phyloP scores from a whole-genome alignment of 1,140 invertebrate species.

The Eulimnadia texana region DNA sequence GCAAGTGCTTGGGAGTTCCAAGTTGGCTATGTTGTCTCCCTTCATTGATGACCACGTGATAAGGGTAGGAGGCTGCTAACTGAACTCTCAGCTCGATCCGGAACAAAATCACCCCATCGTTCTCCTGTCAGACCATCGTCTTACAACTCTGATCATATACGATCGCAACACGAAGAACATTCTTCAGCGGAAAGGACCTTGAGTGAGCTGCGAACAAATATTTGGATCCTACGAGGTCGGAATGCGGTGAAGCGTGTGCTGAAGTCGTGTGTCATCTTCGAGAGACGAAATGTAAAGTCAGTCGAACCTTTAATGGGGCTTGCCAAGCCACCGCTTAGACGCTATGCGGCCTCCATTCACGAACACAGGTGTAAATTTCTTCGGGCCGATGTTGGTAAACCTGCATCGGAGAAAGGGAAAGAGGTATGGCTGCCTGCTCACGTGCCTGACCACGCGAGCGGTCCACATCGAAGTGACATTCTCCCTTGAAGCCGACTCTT shows the following conservation, averaged over 20 bases:
- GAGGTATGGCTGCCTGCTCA: constrained; percentile 17
- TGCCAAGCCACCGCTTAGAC: constrained; percentile 1
- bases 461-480: background rate
- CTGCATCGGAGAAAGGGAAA: constrained; percentile 9
- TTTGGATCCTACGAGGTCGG: constrained; percentile 12
- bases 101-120: background rate
- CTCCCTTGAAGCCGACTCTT: constrained; percentile 2
- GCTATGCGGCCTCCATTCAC: background rate
- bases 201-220: background rate
- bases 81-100: background rate
- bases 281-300: background rate
- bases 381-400: constrained; percentile 13
- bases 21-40: background rate
- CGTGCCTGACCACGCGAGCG: constrained; percentile 5
- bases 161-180: background rate
- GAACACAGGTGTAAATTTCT: constrained; percentile 12
- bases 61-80: background rate
- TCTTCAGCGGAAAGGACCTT: background rate
- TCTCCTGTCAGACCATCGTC: background rate
- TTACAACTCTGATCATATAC: background rate
- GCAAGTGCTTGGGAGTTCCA: background rate
- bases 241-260: background rate
- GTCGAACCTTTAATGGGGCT: constrained; percentile 11
- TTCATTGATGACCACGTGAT: background rate
- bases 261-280: background rate